Base-by-base conservation (phyloP, 2,888 invertebrate species). In the Dynastes grantii region DNA sequence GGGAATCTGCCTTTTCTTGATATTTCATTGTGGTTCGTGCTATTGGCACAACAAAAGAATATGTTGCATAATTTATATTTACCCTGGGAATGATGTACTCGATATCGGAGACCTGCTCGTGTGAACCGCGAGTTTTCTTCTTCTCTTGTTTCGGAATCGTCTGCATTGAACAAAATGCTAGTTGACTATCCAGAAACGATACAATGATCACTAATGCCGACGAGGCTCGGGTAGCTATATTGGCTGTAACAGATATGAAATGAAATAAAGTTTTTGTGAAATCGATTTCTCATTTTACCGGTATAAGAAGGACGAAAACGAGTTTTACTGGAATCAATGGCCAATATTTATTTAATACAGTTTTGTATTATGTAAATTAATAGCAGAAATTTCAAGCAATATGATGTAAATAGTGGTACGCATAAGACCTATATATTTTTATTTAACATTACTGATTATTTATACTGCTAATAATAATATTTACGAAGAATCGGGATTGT, bases 1-100 rank as follows among this genome's bases (percentile, higher is more conserved):
- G 71, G 55, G 71, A 71, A 55, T 71, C 53, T 71, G 16, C 55
- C n/a, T 40, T 55, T 55, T 40, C 13, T 32, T 16, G 16, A n/a
- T 32, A 29, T 53, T 53, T 8, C 9, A 53, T 70, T 70, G 70
- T 70, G 32, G 3, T 55, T 70, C n/a, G 63, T 76, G 76, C 49
- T 75, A 67, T 76, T 73, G 13, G 40, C 58, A 76, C 73, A 78
- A 77, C 73, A 78, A 65, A 45, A 79, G 67, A 76, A 55, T 58
- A 58, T 45, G 6, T 73, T 78, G 63, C 58, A n/a, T 61, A 78
- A 75, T 27, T 8, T 32, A 45, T 67, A 84, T 89, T 88, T 86
- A 90, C 90, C 88, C 90, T 89, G 78, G 90, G 90, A 83, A 90
- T 90, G 82, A 90, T 90, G 85, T 90, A 90, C 85, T 90, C 90